Base-by-base conservation (phyloP, 2,113 vertebrate species). In the Nothocercus nigrocapillus region DNA sequence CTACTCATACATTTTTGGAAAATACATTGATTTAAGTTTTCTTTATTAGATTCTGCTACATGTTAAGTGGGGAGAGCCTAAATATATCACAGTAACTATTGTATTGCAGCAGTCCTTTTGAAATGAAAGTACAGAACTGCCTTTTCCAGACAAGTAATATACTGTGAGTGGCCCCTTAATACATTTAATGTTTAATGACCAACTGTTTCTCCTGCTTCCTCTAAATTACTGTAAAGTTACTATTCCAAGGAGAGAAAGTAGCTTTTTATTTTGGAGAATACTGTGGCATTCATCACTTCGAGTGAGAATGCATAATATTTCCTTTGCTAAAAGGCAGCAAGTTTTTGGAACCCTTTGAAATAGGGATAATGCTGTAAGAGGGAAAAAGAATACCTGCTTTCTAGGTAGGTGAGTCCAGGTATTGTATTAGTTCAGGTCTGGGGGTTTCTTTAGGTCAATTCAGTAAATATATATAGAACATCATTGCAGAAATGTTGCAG, bases 221-320 rank as follows among this genome's bases (percentile, higher is more conserved):
- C 83, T 69, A 94, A 94, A 92, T 95, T 93, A 92, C 85, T 94
- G 85, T 94, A 64, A 95, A 94, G 88, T 94, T 93, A 76, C 93
- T 95, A 89, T 93, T 96, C 81, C 83, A 94, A 81, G 90, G 83
- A 93, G 70, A 95, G 58, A 95, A 96, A 93, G 90, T 92, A 96
- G 66, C 85, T 96, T 94, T 94, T 93, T 94, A 92, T 96, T 94
- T 81, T 89, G 77, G 66, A 84, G 53, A 94, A 94, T 85, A 93
- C 90, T 96, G 90, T 96, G 73, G 69, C 83, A 94, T 95, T 95
- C 94, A 95, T 96, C 0, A 4, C 76, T 84, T 85, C 66, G 11
- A 87, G 62, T 86, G 67, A 95, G 70, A 94, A 73, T 62, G 78
- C 86, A 22, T 95, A 74, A 63, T 84, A 84, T 95, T 93, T 94